phyloP scores from a whole-genome alignment of 2,797 vertebrate species.

The Erpetoichthys calabaricus region DNA sequence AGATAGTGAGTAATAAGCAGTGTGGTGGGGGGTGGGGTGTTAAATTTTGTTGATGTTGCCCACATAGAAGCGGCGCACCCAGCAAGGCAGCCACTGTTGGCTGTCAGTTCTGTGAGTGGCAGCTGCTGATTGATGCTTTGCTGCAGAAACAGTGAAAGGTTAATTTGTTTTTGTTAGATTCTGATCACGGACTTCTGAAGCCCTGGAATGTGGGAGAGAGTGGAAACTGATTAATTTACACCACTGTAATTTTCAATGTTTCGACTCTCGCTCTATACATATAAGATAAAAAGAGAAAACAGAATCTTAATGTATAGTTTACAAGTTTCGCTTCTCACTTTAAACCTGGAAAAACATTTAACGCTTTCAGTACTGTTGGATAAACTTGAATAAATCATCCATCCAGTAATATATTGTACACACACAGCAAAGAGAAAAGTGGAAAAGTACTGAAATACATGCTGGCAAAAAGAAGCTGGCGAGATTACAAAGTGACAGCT shows the following conservation, averaged over 20 bases:
- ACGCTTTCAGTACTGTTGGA: too few species aligned
- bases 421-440: too few species aligned
- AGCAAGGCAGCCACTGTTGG: not conserved
- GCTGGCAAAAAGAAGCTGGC: too few species aligned
- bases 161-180: slow-evolving; percentile 27
- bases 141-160: slow-evolving; percentile 15
- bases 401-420: too few species aligned
- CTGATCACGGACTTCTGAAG: slow-evolving; percentile 11
- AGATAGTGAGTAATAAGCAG: slow-evolving; percentile 11
- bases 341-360: too few species aligned
- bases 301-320: not conserved
- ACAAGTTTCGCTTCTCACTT: too few species aligned
- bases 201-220: not conserved
- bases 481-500: too few species aligned
- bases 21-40: not conserved
- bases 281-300: not conserved
- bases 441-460: too few species aligned
- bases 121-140: slow-evolving; percentile 16
- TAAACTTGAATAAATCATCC: too few species aligned
- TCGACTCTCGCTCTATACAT: not conserved
- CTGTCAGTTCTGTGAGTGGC: slow-evolving; percentile 3
- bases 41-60: slow-evolving; percentile 15
- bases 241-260: not conserved
- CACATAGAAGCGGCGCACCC: slow-evolving; percentile 8
- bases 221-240: not conserved